Conservation (phyloP, 1,140 invertebrate genomes). For the Micrasema minimum region DNA sequence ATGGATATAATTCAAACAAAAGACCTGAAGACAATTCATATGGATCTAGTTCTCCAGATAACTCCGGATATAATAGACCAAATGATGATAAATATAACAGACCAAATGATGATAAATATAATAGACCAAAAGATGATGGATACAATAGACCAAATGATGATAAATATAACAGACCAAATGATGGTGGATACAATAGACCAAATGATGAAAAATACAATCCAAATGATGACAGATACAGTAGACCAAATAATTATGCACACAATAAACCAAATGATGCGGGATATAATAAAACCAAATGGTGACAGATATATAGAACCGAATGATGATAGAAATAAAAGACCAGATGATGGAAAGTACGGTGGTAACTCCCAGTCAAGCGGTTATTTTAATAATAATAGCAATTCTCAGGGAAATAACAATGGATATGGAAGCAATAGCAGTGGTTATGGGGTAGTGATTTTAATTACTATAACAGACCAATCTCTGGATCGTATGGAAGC, state of each 20-base stretch:
- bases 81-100: too few relatives aligned
- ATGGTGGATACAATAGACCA: too few relatives aligned
- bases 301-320: too few relatives aligned
- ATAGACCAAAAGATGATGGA: too few relatives aligned
- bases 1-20: background rate
- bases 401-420: slow-evolving; percentile 13
- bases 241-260: too few relatives aligned
- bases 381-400: slow-evolving; percentile 13
- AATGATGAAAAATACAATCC: too few relatives aligned
- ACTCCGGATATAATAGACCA: too few relatives aligned
- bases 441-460: background rate
- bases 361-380: background rate
- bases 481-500: background rate
- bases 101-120: slow-evolving; percentile 4
- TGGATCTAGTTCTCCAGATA: background rate
- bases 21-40: background rate
- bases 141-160: too few relatives aligned
- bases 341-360: slow-evolving; percentile 18
- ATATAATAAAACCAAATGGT: too few relatives aligned
- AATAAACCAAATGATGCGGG: background rate
- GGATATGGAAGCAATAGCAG: slow-evolving; percentile 15
- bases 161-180: too few relatives aligned
- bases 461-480: slow-evolving; percentile 1
- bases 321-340: slow-evolving; percentile 7
- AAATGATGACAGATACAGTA: background rate